A percentile compares a stretch with the other conserved stretches of the same genome.
phyloP scores from a whole-genome alignment of 2,113 vertebrate species.

The Promerops cafer region DNA sequence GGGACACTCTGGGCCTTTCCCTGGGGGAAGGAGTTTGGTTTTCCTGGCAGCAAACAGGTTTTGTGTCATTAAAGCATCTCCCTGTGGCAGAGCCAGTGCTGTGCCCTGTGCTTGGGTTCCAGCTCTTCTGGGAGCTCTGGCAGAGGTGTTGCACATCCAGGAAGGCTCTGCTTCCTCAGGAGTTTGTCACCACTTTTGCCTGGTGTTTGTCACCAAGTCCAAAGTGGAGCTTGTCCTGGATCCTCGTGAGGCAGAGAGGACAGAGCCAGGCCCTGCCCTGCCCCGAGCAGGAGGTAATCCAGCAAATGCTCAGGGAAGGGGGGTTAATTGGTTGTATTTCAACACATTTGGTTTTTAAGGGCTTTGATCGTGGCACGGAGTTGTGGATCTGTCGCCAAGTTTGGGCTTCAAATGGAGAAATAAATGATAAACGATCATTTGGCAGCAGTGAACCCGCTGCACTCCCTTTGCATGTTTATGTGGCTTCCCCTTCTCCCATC shows the following conservation, averaged over 20 bases:
- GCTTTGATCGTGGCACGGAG: neutral
- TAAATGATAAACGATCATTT: neutral
- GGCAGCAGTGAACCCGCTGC: neutral
- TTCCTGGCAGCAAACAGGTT: neutral
- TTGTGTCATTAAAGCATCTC: neutral
- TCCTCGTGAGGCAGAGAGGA: neutral
- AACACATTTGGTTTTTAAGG: neutral
- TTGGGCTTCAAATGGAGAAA: conserved; percentile 31
- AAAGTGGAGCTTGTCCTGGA: neutral
- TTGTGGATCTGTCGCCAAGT: neutral
- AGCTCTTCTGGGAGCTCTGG: neutral
- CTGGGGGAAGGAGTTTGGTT: neutral
- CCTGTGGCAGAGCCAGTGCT: accelerated
- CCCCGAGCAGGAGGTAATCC: neutral
- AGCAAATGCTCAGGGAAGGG: neutral
- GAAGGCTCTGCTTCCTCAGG: neutral
- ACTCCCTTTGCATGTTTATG: neutral
- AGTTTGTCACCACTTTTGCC: neutral
- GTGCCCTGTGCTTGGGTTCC: neutral
- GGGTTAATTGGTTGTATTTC: neutral
- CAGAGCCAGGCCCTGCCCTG: neutral
- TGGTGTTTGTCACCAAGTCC: neutral
- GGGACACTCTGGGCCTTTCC: neutral
- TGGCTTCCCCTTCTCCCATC: conserved; percentile 17
- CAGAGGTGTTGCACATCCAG: accelerated